A percentile compares a stretch with the other conserved stretches of the same genome.
Conservation (phyloP, 1,140 invertebrate genomes). For the Plodia interpunctella region DNA sequence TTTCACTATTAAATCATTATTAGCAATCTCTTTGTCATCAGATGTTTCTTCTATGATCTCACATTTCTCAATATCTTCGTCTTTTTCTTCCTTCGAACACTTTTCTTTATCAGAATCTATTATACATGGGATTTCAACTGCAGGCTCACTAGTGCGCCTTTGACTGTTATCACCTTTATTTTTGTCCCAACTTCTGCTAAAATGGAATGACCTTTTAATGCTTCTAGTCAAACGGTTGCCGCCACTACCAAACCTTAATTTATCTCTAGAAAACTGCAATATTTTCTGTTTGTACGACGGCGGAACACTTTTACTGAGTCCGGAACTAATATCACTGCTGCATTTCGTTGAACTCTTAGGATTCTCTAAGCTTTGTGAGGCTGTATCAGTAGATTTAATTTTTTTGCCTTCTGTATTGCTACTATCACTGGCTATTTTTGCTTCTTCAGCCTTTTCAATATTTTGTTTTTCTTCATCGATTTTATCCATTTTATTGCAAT, state of each 20-base stretch:
- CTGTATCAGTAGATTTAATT: slow-evolving; percentile 52
- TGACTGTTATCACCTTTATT: slow-evolving; percentile 52
- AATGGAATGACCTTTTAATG: slow-evolving; percentile 71
- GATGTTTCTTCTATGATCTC: slow-evolving; percentile 62
- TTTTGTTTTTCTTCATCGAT: slow-evolving; percentile 64
- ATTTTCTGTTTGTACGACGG: slow-evolving; percentile 74
- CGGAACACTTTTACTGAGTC: slow-evolving; percentile 72
- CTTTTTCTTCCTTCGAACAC: slow-evolving; percentile 60
- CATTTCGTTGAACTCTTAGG: slow-evolving; percentile 69
- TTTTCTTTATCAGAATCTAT: slow-evolving; percentile 43
- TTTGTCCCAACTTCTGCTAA: slow-evolving; percentile 68
- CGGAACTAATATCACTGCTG: slow-evolving; percentile 63
- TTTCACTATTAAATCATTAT: slow-evolving; percentile 59
- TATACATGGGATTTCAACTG: slow-evolving; percentile 47
- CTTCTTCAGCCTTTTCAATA: slow-evolving; percentile 44
- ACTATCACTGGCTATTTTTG: slow-evolving; percentile 29
- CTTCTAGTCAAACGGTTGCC: slow-evolving; percentile 70
- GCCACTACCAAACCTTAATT: slow-evolving; percentile 68
- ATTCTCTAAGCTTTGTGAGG: slow-evolving; percentile 67
- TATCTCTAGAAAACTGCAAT: slow-evolving; percentile 71
- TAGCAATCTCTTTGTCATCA: slow-evolving; percentile 55
- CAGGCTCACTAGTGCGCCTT: slow-evolving; percentile 69
- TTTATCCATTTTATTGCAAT: slow-evolving; percentile 60
- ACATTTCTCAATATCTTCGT: slow-evolving; percentile 65
- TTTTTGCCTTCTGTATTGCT: slow-evolving; percentile 50